Percentiles rank a stretch among this genome's conserved stretches.
Conservation (phyloP, 2,797 vertebrate species). For the Sebastes matsubarae region DNA sequence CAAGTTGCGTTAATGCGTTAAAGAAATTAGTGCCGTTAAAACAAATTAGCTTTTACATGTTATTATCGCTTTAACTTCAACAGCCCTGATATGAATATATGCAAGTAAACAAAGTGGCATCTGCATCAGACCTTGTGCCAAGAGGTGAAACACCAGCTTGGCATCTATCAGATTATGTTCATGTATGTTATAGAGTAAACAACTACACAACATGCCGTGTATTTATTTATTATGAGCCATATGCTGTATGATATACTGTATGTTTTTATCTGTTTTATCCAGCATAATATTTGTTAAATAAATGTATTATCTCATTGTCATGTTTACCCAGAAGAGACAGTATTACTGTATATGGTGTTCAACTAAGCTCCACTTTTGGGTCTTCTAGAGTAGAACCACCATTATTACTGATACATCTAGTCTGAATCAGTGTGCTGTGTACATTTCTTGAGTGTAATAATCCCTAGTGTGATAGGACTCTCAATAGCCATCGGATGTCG, state of each 20-base stretch:
- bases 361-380: not conserved
- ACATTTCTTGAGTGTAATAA: not conserved
- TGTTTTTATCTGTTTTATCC: not conserved
- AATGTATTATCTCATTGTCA: not conserved
- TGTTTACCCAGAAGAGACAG: not conserved
- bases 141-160: constrained; percentile 21
- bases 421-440: not conserved
- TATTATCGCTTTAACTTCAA: too few species aligned
- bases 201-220: constrained; percentile 1
- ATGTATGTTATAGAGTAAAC: constrained; percentile 18
- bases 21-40: too few species aligned
- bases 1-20: too few species aligned
- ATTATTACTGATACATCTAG: not conserved
- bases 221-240: constrained; percentile 17
- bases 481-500: not conserved
- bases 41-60: too few species aligned
- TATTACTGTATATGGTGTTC: not conserved
- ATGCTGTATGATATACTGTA: not conserved
- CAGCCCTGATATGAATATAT: not conserved
- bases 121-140: constrained; percentile 25
- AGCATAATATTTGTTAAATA: not conserved
- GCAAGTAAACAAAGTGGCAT: constrained; percentile 18
- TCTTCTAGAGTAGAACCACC: not conserved
- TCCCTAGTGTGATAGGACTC: not conserved
- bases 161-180: constrained; percentile 33